A percentile compares a stretch with the other conserved stretches of the same genome.
phyloP scores from a whole-genome alignment of 2,888 invertebrate species.

The Gortyna flavago region DNA sequence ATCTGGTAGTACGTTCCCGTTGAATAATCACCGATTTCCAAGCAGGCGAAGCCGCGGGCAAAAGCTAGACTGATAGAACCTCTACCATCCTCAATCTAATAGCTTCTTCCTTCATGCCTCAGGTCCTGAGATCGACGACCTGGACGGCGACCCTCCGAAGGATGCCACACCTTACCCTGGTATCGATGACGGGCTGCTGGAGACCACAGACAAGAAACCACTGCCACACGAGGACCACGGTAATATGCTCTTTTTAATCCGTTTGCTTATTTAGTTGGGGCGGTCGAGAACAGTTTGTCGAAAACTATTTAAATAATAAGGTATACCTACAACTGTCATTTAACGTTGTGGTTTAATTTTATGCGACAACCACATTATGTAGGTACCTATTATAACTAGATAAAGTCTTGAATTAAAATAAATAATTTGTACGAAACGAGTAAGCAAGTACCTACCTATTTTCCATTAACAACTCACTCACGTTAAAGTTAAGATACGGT shows the following conservation, averaged over 20 bases:
- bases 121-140: conserved; percentile 90
- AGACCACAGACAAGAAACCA: conserved; percentile 73
- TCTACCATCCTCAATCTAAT: background rate
- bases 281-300: background rate
- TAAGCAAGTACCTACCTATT: background rate
- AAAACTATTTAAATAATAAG: background rate
- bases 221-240: conserved; percentile 67
- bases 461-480: background rate
- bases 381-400: background rate
- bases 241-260: conserved; percentile 37
- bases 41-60: background rate
- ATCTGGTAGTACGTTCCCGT: background rate
- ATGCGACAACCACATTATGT: no score
- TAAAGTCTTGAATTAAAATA: background rate
- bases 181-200: conserved; percentile 92
- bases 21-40: background rate
- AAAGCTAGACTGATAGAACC: background rate
- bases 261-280: background rate
- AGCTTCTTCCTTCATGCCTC: background rate
- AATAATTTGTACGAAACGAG: background rate
- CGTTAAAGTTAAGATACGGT: background rate
- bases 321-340: background rate
- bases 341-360: no score
- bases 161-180: conserved; percentile 87
- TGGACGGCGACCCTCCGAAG: conserved; percentile 81